Base-by-base conservation (phyloP, 1,140 invertebrate species). In the Euglossa dilemma region DNA sequence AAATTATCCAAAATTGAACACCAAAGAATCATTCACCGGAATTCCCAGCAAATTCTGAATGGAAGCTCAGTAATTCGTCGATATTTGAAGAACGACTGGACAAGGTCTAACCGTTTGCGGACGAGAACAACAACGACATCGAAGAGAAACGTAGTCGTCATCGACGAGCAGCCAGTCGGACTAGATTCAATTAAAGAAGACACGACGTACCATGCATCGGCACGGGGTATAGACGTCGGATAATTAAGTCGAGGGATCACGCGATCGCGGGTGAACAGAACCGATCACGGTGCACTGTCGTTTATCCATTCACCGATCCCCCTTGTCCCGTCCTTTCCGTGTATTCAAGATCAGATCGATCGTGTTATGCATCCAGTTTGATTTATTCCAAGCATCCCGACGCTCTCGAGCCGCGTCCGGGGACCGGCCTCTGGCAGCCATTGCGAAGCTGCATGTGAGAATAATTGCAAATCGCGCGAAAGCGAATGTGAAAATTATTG, bases 231-330 rank as follows among this genome's bases (percentile, higher is more conserved):
- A 56, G 43, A 7, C 54, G 18, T 2, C 14, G 9, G 59, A 18
- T 73, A 80, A 80, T 80, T 80, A 80, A 80, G 57, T 47, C 47
- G 78, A 50, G 47, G 45, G 70, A 80, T 80, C 78, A 80, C 78
- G 78, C 78, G 78, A 80, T 80, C 69, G 28, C 7, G 57, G 54
- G 73, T 80, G 73, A 63, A 80, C 69, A 25, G 69, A 18, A 20
- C 52, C 11, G 75, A 77, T 77, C 75, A 56, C 75, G 75, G 43
- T 66, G 63, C 52, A 50, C 4, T 12, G 12, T 50, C 56, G 47
- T 8, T 70, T 70, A 79, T 79, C 50, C 54, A 79, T 79, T 70
- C 66, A n/a, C 7, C 4, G 36, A 4, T 4, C 36, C n/a, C 20
- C n/a, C 36, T 16, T 28, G 12, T 43, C 50, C 28, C 23, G 2